These are phyloP conservation scores for Porites lobata DNA, from an alignment of 92 coral and sea anemone genomes.

Conservation along the genomic window DNA sequence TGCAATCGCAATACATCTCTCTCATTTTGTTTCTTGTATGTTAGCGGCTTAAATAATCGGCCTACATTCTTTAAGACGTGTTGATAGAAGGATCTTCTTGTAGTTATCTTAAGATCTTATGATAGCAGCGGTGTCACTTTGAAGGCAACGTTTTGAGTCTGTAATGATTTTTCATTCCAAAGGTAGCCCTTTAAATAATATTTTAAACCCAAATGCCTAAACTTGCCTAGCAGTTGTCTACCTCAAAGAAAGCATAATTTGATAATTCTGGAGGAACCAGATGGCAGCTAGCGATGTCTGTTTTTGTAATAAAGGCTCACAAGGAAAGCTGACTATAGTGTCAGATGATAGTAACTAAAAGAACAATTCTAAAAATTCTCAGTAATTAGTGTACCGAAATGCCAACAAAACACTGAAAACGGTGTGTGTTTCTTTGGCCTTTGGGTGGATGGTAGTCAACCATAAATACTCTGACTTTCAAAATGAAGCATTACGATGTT, in stretches of 20 bases:
- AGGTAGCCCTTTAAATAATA: not conserved
- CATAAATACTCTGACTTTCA: too few relatives aligned
- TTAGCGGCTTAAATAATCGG: conserved; percentile 21
- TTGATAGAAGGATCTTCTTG: conserved; percentile 18
- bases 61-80: conserved; percentile 36
- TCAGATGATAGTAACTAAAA: not conserved
- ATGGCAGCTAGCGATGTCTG: too few relatives aligned
- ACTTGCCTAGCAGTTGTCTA: too few relatives aligned
- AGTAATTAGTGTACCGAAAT: not conserved
- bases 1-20: conserved; percentile 10
- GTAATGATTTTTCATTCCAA: not conserved
- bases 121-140: conserved; percentile 39
- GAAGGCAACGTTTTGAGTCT: conserved; percentile 18
- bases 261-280: too few relatives aligned
- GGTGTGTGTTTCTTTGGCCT: too few relatives aligned
- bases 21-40: conserved; percentile 36
- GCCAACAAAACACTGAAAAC: too few relatives aligned
- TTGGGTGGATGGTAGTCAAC: too few relatives aligned
- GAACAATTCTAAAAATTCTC: not conserved
- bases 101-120: conserved; percentile 41
- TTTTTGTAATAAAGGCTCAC: too few relatives aligned
- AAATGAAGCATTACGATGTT: too few relatives aligned
- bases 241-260: too few relatives aligned
- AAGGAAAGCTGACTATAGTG: not conserved
- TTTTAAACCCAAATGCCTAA: not conserved